Percentiles rank a stretch among this genome's conserved stretches.
Conservation (phyloP, 2,113 vertebrate species). For the Pelodiscus sinensis region DNA sequence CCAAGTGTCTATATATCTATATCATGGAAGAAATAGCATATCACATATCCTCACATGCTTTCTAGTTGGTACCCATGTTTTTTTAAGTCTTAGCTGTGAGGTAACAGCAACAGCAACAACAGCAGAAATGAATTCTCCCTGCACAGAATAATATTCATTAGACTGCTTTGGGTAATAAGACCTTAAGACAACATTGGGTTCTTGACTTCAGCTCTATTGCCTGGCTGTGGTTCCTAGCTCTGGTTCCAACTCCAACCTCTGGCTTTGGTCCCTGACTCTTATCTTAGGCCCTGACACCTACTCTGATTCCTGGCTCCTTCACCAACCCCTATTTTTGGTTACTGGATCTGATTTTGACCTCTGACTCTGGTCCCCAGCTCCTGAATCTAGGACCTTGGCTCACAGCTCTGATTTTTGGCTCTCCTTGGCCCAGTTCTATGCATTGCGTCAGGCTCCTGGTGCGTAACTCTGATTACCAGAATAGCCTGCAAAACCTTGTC, state of each 20-base stretch:
- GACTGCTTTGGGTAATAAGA: not conserved
- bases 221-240: too few relatives aligned
- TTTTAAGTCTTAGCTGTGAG: conserved; percentile 46
- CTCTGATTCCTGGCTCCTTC: too few relatives aligned
- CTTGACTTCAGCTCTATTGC: not conserved
- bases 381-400: not conserved
- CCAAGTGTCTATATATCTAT: not conserved
- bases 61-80: not conserved
- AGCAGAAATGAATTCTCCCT: conserved; percentile 39
- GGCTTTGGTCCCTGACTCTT: too few relatives aligned
- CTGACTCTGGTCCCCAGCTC: not conserved
- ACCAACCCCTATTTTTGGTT: too few relatives aligned
- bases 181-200: not conserved
- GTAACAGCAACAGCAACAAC: conserved; percentile 22
- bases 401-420: not conserved
- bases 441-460: not conserved
- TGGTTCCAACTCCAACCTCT: too few relatives aligned
- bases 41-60: not conserved
- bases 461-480: not conserved
- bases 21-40: not conserved
- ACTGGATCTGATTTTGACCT: too few relatives aligned
- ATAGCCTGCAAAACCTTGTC: not conserved
- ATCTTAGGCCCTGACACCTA: too few relatives aligned
- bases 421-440: not conserved
- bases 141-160: not conserved